phyloP scores from a whole-genome alignment of 1,140 invertebrate species.

The Popillia japonica region DNA sequence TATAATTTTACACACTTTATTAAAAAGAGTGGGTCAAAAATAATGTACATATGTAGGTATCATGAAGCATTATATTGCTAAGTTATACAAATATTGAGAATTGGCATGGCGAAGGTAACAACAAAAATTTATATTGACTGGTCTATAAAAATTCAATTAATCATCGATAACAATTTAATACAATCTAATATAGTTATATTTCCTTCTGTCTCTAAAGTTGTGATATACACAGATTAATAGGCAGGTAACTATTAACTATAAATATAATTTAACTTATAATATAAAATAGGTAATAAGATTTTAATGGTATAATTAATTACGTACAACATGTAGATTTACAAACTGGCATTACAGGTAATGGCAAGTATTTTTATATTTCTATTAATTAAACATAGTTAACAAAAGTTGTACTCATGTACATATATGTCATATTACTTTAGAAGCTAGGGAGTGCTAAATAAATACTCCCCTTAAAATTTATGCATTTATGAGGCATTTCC shows the following conservation, averaged over 20 bases:
- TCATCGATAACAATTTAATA: conserved; percentile 31
- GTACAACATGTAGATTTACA: conserved; percentile 46
- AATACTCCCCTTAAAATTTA: not conserved
- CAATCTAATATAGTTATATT: conserved; percentile 27
- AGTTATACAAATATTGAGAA: conserved; percentile 23
- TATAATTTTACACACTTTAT: conserved; percentile 44
- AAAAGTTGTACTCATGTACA: conserved; percentile 42
- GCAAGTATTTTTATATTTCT: conserved; percentile 49
- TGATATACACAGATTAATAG: conserved; percentile 39
- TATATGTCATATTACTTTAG: conserved; percentile 25
- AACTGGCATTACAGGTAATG: conserved; percentile 56
- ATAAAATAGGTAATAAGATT: conserved; percentile 16
- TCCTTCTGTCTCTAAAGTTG: conserved; percentile 9
- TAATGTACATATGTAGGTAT: not conserved
- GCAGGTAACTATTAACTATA: conserved; percentile 51
- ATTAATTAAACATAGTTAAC: conserved; percentile 48
- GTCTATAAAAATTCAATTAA: conserved; percentile 2
- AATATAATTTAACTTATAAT: conserved; percentile 47
- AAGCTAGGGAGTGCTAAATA: conserved; percentile 29
- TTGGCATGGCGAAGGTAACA: conserved; percentile 13
- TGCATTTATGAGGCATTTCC: conserved; percentile 24
- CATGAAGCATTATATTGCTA: conserved; percentile 35
- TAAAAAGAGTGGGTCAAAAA: conserved; percentile 30
- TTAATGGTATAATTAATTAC: conserved; percentile 38
- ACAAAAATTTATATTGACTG: conserved; percentile 26